A percentile compares a stretch with the other conserved stretches of the same genome.
Evolutionary conservation across 2,113 vertebrate genomes (phyloP).

Genomic region (Sorex araneus): DNA sequence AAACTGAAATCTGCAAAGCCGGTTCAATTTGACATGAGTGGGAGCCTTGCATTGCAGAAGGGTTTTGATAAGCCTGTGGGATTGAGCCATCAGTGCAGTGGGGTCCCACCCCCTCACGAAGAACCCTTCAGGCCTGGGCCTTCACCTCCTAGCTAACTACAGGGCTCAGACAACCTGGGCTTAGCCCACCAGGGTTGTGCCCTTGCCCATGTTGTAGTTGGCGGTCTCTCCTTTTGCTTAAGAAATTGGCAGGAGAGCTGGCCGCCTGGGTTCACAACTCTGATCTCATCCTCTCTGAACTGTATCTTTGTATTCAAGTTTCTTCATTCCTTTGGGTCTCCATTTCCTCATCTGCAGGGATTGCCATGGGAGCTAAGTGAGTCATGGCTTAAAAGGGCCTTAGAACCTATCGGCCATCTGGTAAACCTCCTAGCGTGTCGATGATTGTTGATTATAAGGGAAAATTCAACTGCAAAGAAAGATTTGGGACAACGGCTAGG

Average conservation of each 20-base stretch:
- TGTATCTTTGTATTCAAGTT: background rate
- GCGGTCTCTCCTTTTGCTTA: too few species aligned
- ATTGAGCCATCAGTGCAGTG: background rate
- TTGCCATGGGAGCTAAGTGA: background rate
- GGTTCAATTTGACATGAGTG: constrained; percentile 66
- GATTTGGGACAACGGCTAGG: background rate
- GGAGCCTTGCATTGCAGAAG: constrained; percentile 47
- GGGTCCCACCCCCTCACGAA: constrained; percentile 11
- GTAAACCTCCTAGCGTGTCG: background rate
- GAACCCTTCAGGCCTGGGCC: background rate
- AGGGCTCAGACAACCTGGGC: background rate
- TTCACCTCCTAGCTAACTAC: background rate
- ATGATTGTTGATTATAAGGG: background rate
- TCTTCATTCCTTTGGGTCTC: background rate
- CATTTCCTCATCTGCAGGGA: background rate
- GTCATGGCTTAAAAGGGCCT: background rate
- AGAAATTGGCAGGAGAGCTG: background rate
- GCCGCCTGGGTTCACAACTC: background rate
- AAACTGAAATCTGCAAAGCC: constrained; percentile 76
- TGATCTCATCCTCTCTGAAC: background rate
- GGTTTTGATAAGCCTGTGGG: constrained; percentile 52
- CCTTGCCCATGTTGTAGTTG: background rate
- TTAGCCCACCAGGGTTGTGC: background rate
- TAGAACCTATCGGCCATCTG: background rate
- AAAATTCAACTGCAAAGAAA: background rate